phyloP scores from a whole-genome alignment of 1,140 invertebrate species.

The Bombyx mori region ASM3026992v2 NC_085119.1:11674001-11674500 shows the following conservation, averaged over 20 bases:
- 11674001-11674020: conserved; percentile 37
- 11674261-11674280: conserved; percentile 39
- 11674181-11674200: conserved; percentile 23
- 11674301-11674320: conserved; percentile 66
- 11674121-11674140: conserved; percentile 53
- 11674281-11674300: conserved; percentile 61
- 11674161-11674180: conserved; percentile 14
- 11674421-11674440: no score
- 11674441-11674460: no score
- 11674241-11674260: conserved; percentile 49
- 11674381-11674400: no score
- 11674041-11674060: conserved; percentile 61
- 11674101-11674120: conserved; percentile 62
- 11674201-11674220: conserved; percentile 48
- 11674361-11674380: conserved; percentile 46
- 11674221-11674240: conserved; percentile 47
- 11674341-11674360: conserved; percentile 60
- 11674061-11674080: conserved; percentile 65
- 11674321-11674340: conserved; percentile 65
- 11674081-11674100: conserved; percentile 68
- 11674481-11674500: no score
- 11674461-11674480: no score
- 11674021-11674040: conserved; percentile 59
- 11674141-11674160: conserved; percentile 36
- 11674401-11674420: no score